Percentiles rank a stretch among this genome's conserved stretches.
Conservation (phyloP, 2,113 vertebrate genomes). For the Gavialis gangeticus region DNA sequence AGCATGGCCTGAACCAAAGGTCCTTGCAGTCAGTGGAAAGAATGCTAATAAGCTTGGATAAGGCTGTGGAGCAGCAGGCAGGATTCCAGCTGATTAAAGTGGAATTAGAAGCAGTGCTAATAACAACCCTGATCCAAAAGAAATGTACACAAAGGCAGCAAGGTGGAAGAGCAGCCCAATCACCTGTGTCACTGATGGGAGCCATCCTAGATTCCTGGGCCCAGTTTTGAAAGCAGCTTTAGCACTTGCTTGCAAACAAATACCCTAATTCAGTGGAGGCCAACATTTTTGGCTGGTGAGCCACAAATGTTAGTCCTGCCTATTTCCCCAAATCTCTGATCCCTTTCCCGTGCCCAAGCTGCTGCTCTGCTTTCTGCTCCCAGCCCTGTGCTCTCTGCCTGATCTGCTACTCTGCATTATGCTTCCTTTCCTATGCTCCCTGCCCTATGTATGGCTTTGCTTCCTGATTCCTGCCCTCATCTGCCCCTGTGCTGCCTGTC, state of each 20-base stretch:
- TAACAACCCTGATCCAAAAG: neutral
- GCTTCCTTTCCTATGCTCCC: no score
- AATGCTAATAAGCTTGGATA: constrained; percentile 33
- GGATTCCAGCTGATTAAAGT: rapidly evolving
- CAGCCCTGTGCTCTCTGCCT: no score
- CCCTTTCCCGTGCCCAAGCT: no score
- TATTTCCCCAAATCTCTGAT: no score
- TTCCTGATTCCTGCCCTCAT: no score
- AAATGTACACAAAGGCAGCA: neutral
- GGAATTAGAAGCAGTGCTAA: neutral
- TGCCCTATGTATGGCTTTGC: no score
- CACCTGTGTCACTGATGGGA: no score
- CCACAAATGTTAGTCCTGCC: no score
- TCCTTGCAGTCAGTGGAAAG: neutral
- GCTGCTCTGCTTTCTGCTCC: no score
- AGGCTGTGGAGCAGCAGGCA: constrained; percentile 7
- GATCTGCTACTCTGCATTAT: no score
- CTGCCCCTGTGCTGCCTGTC: no score
- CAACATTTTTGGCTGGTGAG: no score
- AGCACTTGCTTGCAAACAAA: neutral
- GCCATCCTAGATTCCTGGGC: neutral
- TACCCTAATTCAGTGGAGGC: neutral
- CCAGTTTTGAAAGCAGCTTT: neutral
- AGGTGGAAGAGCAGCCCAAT: neutral
- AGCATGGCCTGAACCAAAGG: neutral